A percentile compares a stretch with the other conserved stretches of the same genome.
Evolutionary conservation across 2,888 invertebrate genomes (phyloP).

Genomic region (Lasioglossum villosulum): DNA sequence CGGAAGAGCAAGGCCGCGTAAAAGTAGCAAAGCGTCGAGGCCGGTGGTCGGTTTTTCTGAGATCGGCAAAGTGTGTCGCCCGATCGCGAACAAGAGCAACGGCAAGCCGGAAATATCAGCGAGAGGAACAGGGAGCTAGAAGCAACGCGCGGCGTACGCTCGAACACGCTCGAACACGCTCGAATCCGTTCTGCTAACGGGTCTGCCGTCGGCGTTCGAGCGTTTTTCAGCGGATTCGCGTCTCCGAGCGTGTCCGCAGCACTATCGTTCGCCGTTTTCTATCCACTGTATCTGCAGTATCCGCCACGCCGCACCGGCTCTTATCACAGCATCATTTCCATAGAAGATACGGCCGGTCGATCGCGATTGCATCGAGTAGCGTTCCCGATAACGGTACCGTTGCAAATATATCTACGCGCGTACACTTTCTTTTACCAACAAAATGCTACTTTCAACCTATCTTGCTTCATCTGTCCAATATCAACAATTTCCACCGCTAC

Average conservation of each 20-base stretch:
- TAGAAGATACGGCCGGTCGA: slow-evolving; percentile 30
- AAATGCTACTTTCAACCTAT: background rate
- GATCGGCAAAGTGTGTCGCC: slow-evolving; percentile 12
- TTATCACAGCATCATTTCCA: slow-evolving; percentile 57
- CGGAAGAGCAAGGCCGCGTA: background rate
- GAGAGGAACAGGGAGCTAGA: background rate
- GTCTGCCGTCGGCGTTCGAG: slow-evolving; percentile 15
- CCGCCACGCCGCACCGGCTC: background rate
- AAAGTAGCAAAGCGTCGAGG: background rate
- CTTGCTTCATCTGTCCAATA: background rate
- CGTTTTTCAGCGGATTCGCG: slow-evolving; percentile 27
- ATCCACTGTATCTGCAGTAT: background rate
- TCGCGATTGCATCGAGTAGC: slow-evolving; percentile 21
- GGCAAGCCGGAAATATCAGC: slow-evolving; percentile 12
- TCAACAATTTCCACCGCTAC: background rate
- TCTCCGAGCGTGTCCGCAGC: slow-evolving; percentile 11
- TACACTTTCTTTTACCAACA: background rate
- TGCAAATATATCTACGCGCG: background rate
- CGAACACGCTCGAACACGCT: slow-evolving; percentile 15
- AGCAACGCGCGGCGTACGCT: background rate
- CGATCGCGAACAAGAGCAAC: slow-evolving; percentile 1
- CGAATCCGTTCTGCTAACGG: slow-evolving; percentile 38
- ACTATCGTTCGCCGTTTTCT: slow-evolving; percentile 18
- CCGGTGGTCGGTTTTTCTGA: background rate
- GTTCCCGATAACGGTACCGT: slow-evolving; percentile 44